A percentile compares a stretch with the other conserved stretches of the same genome.
Evolutionary conservation across 2,113 vertebrate genomes (phyloP).

Genomic region (Pungitius pungitius): DNA sequence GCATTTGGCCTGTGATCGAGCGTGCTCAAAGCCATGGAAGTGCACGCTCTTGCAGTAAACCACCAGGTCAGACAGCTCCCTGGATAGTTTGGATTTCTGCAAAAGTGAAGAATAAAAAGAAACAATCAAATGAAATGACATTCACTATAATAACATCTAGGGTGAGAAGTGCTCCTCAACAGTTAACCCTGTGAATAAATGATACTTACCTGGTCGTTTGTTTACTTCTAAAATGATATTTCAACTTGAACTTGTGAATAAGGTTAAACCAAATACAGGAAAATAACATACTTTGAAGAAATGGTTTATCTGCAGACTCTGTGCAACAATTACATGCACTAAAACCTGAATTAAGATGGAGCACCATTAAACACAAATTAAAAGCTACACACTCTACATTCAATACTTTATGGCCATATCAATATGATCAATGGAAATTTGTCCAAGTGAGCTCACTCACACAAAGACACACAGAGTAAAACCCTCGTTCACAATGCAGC

Average conservation of each 20-base stretch:
- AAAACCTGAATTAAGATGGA: neutral
- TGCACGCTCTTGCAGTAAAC: conserved; percentile 91
- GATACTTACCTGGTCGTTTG: neutral
- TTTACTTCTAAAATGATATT: neutral
- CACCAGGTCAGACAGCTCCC: conserved; percentile 87
- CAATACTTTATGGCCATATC: neutral
- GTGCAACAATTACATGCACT: neutral
- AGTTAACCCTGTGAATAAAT: neutral
- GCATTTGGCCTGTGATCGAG: conserved; percentile 78
- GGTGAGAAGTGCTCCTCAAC: neutral
- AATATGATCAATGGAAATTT: neutral
- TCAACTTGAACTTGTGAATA: neutral
- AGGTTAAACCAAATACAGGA: neutral
- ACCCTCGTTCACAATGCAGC: neutral
- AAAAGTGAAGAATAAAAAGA: neutral
- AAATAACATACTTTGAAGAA: neutral
- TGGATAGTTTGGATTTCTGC: conserved; percentile 84
- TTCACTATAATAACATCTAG: neutral
- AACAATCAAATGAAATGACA: neutral
- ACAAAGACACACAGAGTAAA: neutral
- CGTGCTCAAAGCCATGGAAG: conserved; percentile 87
- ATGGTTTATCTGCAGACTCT: neutral
- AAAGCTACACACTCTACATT: neutral
- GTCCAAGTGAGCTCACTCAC: neutral
- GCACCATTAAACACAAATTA: neutral